These are phyloP conservation scores for Pygathrix nemaeus DNA, from an alignment of 2,113 vertebrate genomes.

Conservation along the genomic window DNA sequence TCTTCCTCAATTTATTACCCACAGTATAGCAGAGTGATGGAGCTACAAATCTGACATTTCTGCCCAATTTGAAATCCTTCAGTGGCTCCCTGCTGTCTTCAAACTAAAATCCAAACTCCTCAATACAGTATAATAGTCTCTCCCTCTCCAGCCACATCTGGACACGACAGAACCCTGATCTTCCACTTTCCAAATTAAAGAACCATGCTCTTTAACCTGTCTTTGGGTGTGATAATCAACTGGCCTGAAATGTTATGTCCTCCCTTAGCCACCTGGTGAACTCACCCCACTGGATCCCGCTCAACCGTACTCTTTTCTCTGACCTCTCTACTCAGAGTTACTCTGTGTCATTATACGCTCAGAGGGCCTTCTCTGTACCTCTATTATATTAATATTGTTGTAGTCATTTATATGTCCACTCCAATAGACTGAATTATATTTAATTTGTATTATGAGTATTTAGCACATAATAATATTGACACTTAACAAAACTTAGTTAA, in stretches of 20 bases:
- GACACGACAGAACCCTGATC: background rate
- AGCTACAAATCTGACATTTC: slow-evolving; percentile 30
- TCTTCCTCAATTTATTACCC: background rate
- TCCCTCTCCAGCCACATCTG: background rate
- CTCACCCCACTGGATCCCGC: background rate
- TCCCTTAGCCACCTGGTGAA: background rate
- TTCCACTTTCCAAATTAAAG: slow-evolving; percentile 29
- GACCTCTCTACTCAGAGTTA: background rate
- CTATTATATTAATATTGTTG: background rate
- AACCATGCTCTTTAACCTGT: background rate
- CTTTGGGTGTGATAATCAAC: background rate
- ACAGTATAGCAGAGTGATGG: background rate
- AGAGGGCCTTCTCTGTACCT: background rate
- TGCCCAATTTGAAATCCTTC: background rate
- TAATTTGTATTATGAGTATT: background rate
- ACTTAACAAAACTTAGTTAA: background rate
- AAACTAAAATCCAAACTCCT: slow-evolving; percentile 18
- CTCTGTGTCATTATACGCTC: background rate
- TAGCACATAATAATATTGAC: background rate
- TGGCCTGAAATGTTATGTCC: background rate
- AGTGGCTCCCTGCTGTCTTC: background rate
- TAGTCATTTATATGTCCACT: background rate
- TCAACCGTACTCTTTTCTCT: background rate
- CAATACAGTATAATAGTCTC: background rate
- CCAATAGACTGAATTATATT: slow-evolving; percentile 6